These are phyloP conservation scores for Abrostola triplasia DNA, from an alignment of 2,888 invertebrate genomes.

Conservation along the genomic window DNA sequence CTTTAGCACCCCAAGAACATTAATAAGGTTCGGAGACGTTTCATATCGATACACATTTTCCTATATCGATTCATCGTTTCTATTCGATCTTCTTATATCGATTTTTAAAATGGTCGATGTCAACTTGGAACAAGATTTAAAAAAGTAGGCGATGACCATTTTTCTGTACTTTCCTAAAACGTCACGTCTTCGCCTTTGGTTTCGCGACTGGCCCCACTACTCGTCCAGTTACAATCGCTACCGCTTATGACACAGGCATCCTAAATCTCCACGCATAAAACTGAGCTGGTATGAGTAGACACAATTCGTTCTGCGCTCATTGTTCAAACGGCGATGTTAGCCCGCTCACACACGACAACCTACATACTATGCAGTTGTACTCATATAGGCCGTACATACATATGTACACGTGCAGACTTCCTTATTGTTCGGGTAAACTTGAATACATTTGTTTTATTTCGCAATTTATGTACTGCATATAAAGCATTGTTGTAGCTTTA, in stretches of 20 bases:
- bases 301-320: constrained; percentile 64
- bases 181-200: neutral
- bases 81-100: too few relatives aligned
- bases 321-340: constrained; percentile 64
- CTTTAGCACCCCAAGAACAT: too few relatives aligned
- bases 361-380: constrained; percentile 38
- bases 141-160: too few relatives aligned
- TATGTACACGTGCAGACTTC: constrained; percentile 46
- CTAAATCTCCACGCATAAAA: constrained; percentile 49
- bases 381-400: constrained; percentile 38
- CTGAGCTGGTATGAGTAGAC: constrained; percentile 58
- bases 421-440: constrained; percentile 51
- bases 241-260: constrained; percentile 10
- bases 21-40: too few relatives aligned
- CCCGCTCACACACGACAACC: constrained; percentile 49
- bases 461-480: constrained; percentile 47
- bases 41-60: too few relatives aligned
- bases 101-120: too few relatives aligned
- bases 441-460: constrained; percentile 55
- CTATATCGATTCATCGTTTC: too few relatives aligned
- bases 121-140: too few relatives aligned
- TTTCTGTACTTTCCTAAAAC: too few relatives aligned
- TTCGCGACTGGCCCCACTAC: neutral
- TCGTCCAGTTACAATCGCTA: constrained; percentile 10
- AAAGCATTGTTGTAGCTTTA: constrained; percentile 33